Percentiles rank a stretch among this genome's conserved stretches.
Evolutionary conservation across 2,888 invertebrate species (phyloP).

Genomic region (Octonoba sinensis): DNA sequence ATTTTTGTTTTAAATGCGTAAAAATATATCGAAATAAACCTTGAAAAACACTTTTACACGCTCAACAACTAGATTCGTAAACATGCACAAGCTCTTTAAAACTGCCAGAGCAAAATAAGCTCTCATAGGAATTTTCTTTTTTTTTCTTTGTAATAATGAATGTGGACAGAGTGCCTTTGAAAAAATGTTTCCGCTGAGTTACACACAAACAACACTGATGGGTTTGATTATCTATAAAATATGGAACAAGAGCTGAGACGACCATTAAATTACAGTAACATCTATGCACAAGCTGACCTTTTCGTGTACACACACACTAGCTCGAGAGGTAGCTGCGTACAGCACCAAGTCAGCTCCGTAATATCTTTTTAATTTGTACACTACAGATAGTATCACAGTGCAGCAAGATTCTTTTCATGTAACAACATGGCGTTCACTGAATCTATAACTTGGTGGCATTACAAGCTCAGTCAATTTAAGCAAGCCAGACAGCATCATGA

Average conservation of each 20-base stretch:
- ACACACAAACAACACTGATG: constrained; percentile 61
- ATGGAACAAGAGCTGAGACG: constrained; percentile 52
- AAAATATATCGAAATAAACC: constrained; percentile 13
- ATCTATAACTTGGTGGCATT: constrained; percentile 6
- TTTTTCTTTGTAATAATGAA: constrained; percentile 55
- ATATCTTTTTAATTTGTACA: constrained; percentile 50
- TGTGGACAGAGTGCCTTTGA: constrained; percentile 62
- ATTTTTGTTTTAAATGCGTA: constrained; percentile 13
- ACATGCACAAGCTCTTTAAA: constrained; percentile 64
- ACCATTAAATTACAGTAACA: constrained; percentile 52
- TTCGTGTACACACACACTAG: constrained; percentile 20
- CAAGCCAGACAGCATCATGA: constrained; percentile 20
- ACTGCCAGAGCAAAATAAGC: constrained; percentile 63
- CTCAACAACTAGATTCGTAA: constrained; percentile 60
- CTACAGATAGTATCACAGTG: constrained; percentile 64
- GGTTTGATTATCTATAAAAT: constrained; percentile 65
- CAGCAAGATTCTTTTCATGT: constrained; percentile 51
- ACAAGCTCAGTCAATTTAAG: constrained; percentile 28
- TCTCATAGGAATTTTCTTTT: constrained; percentile 62
- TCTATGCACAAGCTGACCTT: constrained; percentile 34
- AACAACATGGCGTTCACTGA: constrained; percentile 25
- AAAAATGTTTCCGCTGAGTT: constrained; percentile 42
- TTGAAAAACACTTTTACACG: constrained; percentile 24
- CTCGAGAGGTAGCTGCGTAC: constrained; percentile 43
- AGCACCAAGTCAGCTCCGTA: constrained; percentile 49